Conservation (phyloP, 2,797 vertebrate genomes). For the Ciconia nigra region DNA sequence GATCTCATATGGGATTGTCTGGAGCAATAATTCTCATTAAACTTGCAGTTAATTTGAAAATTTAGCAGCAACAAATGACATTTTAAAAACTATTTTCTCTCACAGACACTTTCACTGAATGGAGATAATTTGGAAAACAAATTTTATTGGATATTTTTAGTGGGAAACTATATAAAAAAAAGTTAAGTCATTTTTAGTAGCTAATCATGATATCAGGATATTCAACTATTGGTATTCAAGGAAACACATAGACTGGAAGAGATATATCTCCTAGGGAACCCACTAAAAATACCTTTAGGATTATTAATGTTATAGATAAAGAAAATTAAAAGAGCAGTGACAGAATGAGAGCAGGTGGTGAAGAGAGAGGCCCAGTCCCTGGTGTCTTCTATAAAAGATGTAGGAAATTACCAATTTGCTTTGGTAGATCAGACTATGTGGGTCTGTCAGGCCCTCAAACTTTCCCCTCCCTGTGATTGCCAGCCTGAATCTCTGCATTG, state of each 20-base stretch:
- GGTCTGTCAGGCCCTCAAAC: neutral
- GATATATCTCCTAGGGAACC: slow-evolving; percentile 40
- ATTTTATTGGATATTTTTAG: slow-evolving; percentile 48
- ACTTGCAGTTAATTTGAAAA: slow-evolving; percentile 37
- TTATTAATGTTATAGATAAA: slow-evolving; percentile 56
- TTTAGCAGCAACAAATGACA: slow-evolving; percentile 30
- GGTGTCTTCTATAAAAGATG: neutral
- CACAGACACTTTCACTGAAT: slow-evolving; percentile 17
- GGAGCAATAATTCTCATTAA: slow-evolving; percentile 48
- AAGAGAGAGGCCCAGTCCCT: neutral
- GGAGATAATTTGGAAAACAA: slow-evolving; percentile 41
- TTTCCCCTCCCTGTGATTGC: neutral
- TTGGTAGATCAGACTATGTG: neutral
- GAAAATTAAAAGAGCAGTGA: slow-evolving; percentile 47
- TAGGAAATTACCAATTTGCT: neutral
- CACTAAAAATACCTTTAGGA: slow-evolving; percentile 46
- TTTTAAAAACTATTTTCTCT: slow-evolving; percentile 34
- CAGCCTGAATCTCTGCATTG: neutral
- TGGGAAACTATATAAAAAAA: neutral
- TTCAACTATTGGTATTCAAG: slow-evolving; percentile 45
- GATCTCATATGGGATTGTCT: slow-evolving; percentile 30
- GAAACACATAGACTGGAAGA: slow-evolving; percentile 16
- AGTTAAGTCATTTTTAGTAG: slow-evolving; percentile 17
- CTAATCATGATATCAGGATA: slow-evolving; percentile 44
- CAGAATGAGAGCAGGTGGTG: slow-evolving; percentile 8